Base-by-base conservation (phyloP, 2,888 invertebrate genomes). In the Chymomyza procnemis region DNA sequence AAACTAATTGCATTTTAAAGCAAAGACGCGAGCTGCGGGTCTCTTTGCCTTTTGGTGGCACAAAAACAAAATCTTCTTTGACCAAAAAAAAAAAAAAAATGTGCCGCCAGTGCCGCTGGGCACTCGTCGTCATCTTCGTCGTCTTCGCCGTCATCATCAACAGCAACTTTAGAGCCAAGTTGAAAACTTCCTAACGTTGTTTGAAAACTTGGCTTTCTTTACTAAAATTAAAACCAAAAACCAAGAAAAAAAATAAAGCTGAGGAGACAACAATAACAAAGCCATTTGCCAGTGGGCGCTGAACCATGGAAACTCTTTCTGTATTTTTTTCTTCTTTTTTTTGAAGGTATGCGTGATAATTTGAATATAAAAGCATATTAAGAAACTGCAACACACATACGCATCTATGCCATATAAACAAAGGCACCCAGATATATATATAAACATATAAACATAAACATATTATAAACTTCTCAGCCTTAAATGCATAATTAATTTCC, bases 311-410 rank as follows among this genome's bases (percentile, higher is more conserved):
- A 30, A 52, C 22, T 52, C 21, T 18, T 18, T 9, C 21, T n/a
- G n/a, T n/a, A n/a, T 22, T 4, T 22, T 22, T 4, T 2, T 54
- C 21, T 18, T 19, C 21, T 54, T 22, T 19, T 21, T 12, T 54
- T 54, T 54, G 21, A 14, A 75, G 77, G 79, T 79, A 79, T 83
- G 80, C 80, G 83, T 83, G 77, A 72, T 83, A 80, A 80, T 80
- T 80, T 80, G 80, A 80, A 80, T 80, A 80, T 80, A 80, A 80
- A 80, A 80, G 80, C 80, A 80, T 77, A 83, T 80, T 80, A 82
- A 78, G 60, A 74, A 67, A 41, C 34, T 66, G 77, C 66, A 62
- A 41, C 34, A 41, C 34, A 41, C 6, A 41, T 12, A 12, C 34
- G 5, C 34, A 22, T 57, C 58, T 60, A 65, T 26, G 16, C 41